Conservation (phyloP, 2,113 vertebrate species). For the Promerops cafer region DNA sequence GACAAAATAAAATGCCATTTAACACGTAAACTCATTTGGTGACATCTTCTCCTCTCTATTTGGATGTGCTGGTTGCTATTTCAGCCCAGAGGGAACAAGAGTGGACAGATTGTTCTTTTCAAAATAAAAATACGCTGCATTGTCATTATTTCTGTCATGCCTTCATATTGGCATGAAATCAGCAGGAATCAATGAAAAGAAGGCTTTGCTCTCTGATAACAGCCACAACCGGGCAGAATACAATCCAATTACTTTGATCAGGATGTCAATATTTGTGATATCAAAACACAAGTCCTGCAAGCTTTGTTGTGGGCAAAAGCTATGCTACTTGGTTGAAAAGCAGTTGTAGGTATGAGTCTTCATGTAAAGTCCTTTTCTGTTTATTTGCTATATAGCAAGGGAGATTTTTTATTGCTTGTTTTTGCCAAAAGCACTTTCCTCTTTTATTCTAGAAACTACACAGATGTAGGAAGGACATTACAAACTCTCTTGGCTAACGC, state of each 20-base stretch:
- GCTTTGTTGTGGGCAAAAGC: not conserved
- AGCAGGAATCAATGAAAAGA: not conserved
- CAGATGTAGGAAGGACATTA: not conserved
- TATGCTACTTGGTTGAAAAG: not conserved
- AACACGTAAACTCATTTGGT: not conserved
- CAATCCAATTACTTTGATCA: slow-evolving; percentile 15
- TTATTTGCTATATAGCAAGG: not conserved
- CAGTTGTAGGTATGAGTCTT: not conserved
- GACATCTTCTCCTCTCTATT: not conserved
- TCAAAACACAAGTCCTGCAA: not conserved
- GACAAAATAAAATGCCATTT: slow-evolving; percentile 4
- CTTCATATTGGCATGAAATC: not conserved
- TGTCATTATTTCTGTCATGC: not conserved
- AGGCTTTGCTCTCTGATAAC: not conserved
- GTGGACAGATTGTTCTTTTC: not conserved
- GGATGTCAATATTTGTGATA: not conserved
- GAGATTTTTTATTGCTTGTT: not conserved
- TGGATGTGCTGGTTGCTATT: not conserved
- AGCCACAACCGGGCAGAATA: not conserved
- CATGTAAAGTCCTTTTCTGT: not conserved
- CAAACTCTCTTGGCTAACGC: not conserved
- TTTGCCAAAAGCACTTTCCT: not conserved
- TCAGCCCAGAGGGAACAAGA: not conserved
- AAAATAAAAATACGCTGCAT: not conserved
- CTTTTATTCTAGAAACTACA: not conserved